Evolutionary conservation across 1,140 invertebrate genomes (phyloP).

Genomic region (Myzus persicae): DNA sequence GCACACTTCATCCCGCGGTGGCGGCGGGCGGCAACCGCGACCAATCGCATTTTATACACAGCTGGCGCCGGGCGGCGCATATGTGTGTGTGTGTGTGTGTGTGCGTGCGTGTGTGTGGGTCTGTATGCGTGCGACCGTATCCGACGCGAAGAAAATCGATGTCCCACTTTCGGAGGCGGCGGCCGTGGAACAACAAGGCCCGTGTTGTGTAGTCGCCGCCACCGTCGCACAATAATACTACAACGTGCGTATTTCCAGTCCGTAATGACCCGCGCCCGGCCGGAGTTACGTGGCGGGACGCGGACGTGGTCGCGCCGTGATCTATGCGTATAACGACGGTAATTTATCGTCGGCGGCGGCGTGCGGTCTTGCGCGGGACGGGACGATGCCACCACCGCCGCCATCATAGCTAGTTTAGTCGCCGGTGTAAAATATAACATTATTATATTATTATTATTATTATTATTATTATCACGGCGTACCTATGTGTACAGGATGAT

Average conservation of each 20-base stretch:
- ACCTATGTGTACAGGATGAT: not conserved
- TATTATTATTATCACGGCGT: not conserved
- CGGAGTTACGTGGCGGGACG: not conserved
- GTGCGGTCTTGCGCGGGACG: not conserved
- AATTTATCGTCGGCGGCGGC: not conserved
- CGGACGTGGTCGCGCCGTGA: not conserved
- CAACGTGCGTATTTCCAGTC: not conserved
- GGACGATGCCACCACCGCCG: not conserved
- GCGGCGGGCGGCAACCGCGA: not conserved
- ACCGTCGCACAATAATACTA: not conserved
- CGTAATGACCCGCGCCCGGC: not conserved
- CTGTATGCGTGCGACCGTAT: not conserved
- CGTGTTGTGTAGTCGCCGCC: constrained; percentile 44
- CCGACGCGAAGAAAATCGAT: constrained; percentile 52
- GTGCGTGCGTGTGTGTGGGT: not conserved
- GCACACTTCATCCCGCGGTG: not conserved
- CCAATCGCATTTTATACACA: not conserved
- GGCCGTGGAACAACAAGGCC: constrained; percentile 44
- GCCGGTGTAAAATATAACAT: not conserved
- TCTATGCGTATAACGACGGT: not conserved
- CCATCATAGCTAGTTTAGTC: not conserved
- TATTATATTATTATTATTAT: not conserved
- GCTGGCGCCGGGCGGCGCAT: not conserved
- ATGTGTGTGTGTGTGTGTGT: not conserved
- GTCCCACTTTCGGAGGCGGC: constrained; percentile 50